phyloP scores from a whole-genome alignment of 2,113 vertebrate genomes.

The Rhegmatorhina hoffmannsi region DNA sequence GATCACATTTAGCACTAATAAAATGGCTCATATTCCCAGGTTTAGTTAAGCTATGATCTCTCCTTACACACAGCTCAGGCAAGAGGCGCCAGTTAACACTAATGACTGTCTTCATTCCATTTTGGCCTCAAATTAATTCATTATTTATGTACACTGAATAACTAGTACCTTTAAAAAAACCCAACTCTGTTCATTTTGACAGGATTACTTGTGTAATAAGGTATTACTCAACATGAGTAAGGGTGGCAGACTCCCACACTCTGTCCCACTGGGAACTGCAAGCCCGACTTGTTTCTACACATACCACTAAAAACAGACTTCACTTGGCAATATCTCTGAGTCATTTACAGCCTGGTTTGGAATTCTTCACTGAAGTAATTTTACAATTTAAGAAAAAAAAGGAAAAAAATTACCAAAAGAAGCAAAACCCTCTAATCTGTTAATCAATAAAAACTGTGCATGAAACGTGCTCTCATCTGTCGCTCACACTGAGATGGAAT shows the following conservation, averaged over 20 bases:
- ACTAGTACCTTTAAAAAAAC: slow-evolving; percentile 9
- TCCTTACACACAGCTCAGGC: neutral
- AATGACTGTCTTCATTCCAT: neutral
- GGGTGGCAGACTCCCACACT: slow-evolving; percentile 62
- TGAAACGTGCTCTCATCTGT: neutral
- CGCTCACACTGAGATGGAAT: neutral
- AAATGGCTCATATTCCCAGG: neutral
- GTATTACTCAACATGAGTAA: slow-evolving; percentile 68
- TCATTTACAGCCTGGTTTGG: slow-evolving; percentile 56
- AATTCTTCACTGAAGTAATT: slow-evolving; percentile 38
- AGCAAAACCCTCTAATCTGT: neutral
- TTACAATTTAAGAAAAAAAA: neutral
- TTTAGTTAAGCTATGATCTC: neutral
- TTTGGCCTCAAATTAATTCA: neutral
- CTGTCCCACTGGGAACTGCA: slow-evolving; percentile 65
- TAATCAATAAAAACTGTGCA: slow-evolving; percentile 18
- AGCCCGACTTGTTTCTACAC: slow-evolving; percentile 63
- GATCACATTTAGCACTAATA: neutral
- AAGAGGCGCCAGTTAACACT: neutral
- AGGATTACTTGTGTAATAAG: slow-evolving; percentile 58
- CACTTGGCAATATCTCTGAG: slow-evolving; percentile 45
- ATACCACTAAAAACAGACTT: slow-evolving; percentile 62
- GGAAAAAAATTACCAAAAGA: neutral
- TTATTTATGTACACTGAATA: slow-evolving; percentile 9
- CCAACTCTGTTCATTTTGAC: slow-evolving; percentile 18